Conservation (phyloP, 2,888 invertebrate species). For the Melinopterus prodromus region DNA sequence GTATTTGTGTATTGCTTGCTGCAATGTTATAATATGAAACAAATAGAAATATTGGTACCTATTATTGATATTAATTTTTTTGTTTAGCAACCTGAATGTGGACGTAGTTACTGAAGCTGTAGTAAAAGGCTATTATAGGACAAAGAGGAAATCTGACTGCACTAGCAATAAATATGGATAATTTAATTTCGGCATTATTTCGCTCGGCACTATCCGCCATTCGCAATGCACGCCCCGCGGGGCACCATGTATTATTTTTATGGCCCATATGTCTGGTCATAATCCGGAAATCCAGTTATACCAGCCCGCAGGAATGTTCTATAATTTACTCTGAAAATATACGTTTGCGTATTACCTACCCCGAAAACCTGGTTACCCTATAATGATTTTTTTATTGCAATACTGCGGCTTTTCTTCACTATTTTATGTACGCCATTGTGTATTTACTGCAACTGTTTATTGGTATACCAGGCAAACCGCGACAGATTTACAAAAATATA, state of each 20-base stretch:
- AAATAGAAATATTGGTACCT: background rate
- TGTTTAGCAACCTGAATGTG: background rate
- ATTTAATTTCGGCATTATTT: background rate
- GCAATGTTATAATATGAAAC: background rate
- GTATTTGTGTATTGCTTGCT: no score
- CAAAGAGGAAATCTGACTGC: background rate
- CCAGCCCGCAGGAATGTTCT: background rate
- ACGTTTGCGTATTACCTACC: background rate
- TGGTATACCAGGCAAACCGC: no score
- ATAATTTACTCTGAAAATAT: background rate
- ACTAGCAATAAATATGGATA: background rate
- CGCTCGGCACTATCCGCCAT: background rate
- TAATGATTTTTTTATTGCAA: background rate
- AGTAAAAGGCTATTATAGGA: background rate
- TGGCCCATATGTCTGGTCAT: slow-evolving; percentile 4
- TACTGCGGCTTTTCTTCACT: background rate
- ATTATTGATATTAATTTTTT: background rate
- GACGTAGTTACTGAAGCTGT: background rate
- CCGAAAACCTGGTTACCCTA: background rate
- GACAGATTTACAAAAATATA: no score
- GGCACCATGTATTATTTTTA: background rate
- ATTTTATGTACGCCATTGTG: background rate
- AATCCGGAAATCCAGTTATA: slow-evolving; percentile 4
- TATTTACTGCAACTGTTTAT: no score
- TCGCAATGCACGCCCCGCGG: background rate